Evolutionary conservation across 2,797 vertebrate species (phyloP).

Genomic region (Centropyge bicolor): DNA sequence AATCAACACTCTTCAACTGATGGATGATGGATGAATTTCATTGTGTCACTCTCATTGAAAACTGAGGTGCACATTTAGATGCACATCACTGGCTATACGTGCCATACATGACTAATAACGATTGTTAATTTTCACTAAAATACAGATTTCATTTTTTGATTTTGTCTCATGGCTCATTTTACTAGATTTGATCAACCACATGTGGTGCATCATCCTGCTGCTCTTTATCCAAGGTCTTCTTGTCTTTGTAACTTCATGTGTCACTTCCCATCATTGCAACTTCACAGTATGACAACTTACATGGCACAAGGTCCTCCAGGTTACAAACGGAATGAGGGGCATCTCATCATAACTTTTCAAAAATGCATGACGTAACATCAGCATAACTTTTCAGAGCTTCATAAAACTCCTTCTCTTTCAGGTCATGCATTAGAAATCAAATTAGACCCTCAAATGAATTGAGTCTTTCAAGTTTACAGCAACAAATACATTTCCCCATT

Average conservation of each 20-base stretch:
- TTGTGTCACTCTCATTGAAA: not conserved
- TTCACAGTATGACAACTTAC: constrained; percentile 7
- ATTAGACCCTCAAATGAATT: constrained; percentile 76
- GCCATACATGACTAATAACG: not conserved
- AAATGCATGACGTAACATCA: constrained; percentile 53
- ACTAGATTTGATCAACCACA: not conserved
- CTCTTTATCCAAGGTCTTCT: constrained; percentile 30
- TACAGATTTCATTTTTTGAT: not conserved
- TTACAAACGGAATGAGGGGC: constrained; percentile 11
- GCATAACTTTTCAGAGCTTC: constrained; percentile 58
- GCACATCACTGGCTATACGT: not conserved
- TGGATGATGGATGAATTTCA: not conserved
- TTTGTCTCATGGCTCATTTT: not conserved
- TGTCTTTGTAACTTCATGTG: constrained; percentile 7
- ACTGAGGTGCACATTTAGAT: not conserved
- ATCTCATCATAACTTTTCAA: constrained; percentile 54
- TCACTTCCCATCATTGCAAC: constrained; percentile 10
- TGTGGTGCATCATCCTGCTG: not conserved
- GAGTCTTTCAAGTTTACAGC: constrained; percentile 78
- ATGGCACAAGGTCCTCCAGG: constrained; percentile 1
- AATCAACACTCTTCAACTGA: not conserved
- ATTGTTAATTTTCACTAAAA: not conserved
- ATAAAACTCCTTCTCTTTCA: constrained; percentile 63
- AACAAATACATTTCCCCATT: constrained; percentile 79
- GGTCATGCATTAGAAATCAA: constrained; percentile 66